Conservation (phyloP, 1,140 invertebrate genomes). For the Calliopsis andreniformis region DNA sequence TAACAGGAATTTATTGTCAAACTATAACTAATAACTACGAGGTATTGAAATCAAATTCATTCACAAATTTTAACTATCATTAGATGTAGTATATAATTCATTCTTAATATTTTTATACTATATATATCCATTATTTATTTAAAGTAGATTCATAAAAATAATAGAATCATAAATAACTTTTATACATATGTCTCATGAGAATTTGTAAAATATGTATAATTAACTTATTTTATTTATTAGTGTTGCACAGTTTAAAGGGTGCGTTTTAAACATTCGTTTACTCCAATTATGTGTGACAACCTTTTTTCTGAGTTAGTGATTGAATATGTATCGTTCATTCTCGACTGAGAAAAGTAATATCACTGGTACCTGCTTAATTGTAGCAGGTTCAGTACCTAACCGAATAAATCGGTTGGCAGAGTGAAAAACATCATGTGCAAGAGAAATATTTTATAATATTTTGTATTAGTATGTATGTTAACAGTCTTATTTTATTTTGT, state of each 20-base stretch:
- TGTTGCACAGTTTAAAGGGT: not conserved
- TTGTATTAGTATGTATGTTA: not conserved
- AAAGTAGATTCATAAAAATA: not conserved
- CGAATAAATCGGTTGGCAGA: too few species aligned
- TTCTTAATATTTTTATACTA: not conserved
- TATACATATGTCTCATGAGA: not conserved
- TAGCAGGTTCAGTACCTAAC: too few species aligned
- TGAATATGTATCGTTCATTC: not conserved
- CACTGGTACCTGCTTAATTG: too few species aligned
- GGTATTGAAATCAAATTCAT: not conserved
- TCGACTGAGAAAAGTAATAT: not conserved
- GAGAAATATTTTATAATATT: too few species aligned
- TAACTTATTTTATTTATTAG: not conserved
- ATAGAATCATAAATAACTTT: conserved; percentile 7
- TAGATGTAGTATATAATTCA: not conserved
- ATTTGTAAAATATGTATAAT: conserved; percentile 12
- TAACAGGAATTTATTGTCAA: conserved; percentile 20
- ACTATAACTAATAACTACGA: conserved; percentile 9
- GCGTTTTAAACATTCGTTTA: not conserved
- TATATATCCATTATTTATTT: conserved; percentile 7
- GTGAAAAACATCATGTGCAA: too few species aligned
- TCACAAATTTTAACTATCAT: not conserved
- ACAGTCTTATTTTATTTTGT: conserved; percentile 10
- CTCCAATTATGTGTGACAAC: not conserved
- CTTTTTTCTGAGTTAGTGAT: not conserved